Evolutionary conservation across 1,140 invertebrate genomes (phyloP).

Genomic region (Caenorhabditis elegans): WBcel235 BX284605.5:1402501-1403000

Average conservation of each 20-base stretch:
- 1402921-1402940: constrained; percentile 7
- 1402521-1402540: too few species aligned
- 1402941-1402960: background rate
- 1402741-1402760: constrained; percentile 37
- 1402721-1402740: constrained; percentile 31
- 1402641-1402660: constrained; percentile 27
- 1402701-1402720: constrained; percentile 37
- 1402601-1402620: too few species aligned
- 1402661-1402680: constrained; percentile 20
- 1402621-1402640: too few species aligned
- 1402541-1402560: too few species aligned
- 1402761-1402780: constrained; percentile 37
- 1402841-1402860: background rate
- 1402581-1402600: too few species aligned
- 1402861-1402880: background rate
- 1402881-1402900: background rate
- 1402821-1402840: too few species aligned
- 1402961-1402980: too few species aligned
- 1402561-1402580: too few species aligned
- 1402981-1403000: background rate
- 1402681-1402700: background rate
- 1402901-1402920: too few species aligned
- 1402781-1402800: too few species aligned
- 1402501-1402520: too few species aligned
- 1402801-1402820: too few species aligned